Evolutionary conservation across 2,888 invertebrate genomes (phyloP), one percentile per base, ranked within the genome.

Genomic region (Eristalis intricaria): DNA sequence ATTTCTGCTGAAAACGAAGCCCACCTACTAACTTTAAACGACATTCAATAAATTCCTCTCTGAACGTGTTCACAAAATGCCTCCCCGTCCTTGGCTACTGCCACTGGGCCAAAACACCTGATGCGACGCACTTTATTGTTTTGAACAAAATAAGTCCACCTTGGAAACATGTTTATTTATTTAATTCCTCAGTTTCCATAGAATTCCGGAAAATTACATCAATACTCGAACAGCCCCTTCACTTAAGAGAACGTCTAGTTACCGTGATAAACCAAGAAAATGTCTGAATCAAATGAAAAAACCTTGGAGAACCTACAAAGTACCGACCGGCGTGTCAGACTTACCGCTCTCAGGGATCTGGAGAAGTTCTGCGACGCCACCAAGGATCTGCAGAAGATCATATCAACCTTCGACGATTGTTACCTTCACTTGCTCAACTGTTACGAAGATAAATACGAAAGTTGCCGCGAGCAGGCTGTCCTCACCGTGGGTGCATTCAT

Each of bases 381-480:
- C 0, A 68, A 73, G 10, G 87, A 87, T 63, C 64, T 83, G 1
- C 69, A 86, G 4, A 74, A 83, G 19, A 64, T 89, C 23, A 76
- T 85, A 4, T 26, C 80, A 0, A 75, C 90, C 0, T 93, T 92
- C 26, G 92, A 93, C 66, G 90, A 90, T 10, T 89, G 90, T 4
- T 93, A 93, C 85, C 84, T 93, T 66, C 91, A 92, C 88, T 89
- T 93, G 38, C 88, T 93, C 0, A 92, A 93, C 58, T 92, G 92
- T 70, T 93, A 93, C 74, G 85, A 90, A 0, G 93, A 93, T 89
- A 91, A 91, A 11, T 93, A 90, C 68, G 93, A 93, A 76, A 91
- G 90, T 75, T 92, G 92, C 22, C 91, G 93, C 0, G 91, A 91
- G 66, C 84, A 89, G 11, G 90, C 93, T 0, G 90, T 90, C 1